Conservation (phyloP, 2,797 vertebrate genomes). For the Buceros bicornis region DNA sequence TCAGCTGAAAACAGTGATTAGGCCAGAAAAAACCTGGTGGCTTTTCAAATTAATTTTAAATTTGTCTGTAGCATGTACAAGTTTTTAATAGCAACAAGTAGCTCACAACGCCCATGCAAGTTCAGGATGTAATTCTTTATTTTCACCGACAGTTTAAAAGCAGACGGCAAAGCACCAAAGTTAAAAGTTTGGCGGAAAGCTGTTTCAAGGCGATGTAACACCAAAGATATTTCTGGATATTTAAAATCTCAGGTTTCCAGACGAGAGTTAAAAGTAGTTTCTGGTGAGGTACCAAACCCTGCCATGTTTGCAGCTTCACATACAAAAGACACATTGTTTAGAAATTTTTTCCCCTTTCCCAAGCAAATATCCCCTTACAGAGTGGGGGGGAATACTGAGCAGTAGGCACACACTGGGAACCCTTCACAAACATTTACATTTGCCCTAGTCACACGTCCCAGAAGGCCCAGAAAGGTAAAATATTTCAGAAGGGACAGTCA, state of each 20-base stretch:
- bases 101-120: not conserved
- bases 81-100: conserved; percentile 65
- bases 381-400: not conserved
- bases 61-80: not conserved
- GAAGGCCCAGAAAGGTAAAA: not conserved
- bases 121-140: conserved; percentile 25
- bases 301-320: not conserved
- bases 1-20: not conserved
- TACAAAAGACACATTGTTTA: not conserved
- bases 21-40: not conserved
- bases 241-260: conserved; percentile 54
- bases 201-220: conserved; percentile 51
- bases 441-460: not conserved
- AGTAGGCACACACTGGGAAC: not conserved
- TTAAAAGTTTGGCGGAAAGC: conserved; percentile 52
- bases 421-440: not conserved
- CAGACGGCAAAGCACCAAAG: not conserved
- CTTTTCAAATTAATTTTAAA: conserved; percentile 32
- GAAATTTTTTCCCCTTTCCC: not conserved
- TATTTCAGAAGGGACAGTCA: not conserved
- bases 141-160: conserved; percentile 28
- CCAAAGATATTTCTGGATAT: conserved; percentile 57
- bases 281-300: not conserved
- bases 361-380: not conserved
- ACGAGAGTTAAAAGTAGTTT: not conserved